A percentile compares a stretch with the other conserved stretches of the same genome.
Evolutionary conservation across 1,140 invertebrate genomes (phyloP).

Genomic region (Zaprionus davidi): DNA sequence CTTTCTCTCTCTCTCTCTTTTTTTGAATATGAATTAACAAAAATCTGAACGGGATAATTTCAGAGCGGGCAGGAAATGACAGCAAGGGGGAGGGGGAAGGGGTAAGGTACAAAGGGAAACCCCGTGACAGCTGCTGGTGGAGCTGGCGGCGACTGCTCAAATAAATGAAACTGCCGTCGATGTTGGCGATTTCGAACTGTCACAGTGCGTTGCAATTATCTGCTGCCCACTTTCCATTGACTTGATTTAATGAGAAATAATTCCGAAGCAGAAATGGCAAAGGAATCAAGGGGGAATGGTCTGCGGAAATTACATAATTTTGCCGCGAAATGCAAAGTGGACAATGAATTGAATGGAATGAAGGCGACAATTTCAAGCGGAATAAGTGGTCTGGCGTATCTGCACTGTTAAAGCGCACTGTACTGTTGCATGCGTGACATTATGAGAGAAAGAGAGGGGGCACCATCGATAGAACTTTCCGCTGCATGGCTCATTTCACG

Average conservation of each 20-base stretch:
- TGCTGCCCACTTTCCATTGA: slow-evolving; percentile 12
- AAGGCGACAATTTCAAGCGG: not conserved
- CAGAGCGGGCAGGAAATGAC: slow-evolving; percentile 3
- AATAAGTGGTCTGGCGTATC: not conserved
- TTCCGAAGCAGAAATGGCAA: not conserved
- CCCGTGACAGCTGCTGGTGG: not conserved
- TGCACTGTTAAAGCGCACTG: not conserved
- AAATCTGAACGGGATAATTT: slow-evolving; percentile 49
- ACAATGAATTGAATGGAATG: not conserved
- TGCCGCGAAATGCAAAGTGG: not conserved
- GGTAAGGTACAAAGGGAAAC: not conserved
- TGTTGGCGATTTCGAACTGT: not conserved
- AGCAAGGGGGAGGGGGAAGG: not conserved
- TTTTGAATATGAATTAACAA: slow-evolving; percentile 48
- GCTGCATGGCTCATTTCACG: slow-evolving; percentile 21
- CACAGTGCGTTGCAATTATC: slow-evolving; percentile 7
- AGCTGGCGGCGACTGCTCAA: slow-evolving; percentile 2
- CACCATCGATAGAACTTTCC: not conserved
- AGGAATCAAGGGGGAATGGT: not conserved
- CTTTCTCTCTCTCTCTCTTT: not conserved
- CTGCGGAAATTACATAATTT: slow-evolving; percentile 13
- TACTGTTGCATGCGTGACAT: not conserved
- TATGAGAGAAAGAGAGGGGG: not conserved
- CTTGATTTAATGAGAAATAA: slow-evolving; percentile 13
- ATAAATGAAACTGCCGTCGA: not conserved